These are phyloP conservation scores for Temnothorax ravouxi DNA, from an alignment of 2,888 invertebrate genomes.

Conservation along the genomic window DNA sequence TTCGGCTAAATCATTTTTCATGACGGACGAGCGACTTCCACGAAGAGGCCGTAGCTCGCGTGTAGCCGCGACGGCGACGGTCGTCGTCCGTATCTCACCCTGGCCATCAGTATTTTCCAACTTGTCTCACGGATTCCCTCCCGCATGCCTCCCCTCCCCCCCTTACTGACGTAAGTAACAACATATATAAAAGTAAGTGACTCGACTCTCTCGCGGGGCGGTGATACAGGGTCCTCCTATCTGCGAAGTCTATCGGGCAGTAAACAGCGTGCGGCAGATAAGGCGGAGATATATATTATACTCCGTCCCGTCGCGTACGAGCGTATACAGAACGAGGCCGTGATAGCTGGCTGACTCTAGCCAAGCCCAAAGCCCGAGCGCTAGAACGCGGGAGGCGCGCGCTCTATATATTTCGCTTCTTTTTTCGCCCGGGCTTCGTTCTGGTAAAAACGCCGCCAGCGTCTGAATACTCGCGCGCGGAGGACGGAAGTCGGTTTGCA, in stretches of 20 bases:
- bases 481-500: slow-evolving; percentile 86
- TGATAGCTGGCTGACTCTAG: slow-evolving; percentile 59
- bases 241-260: slow-evolving; percentile 86
- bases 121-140: slow-evolving; percentile 82
- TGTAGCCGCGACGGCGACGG: slow-evolving; percentile 68
- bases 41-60: slow-evolving; percentile 61
- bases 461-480: slow-evolving; percentile 85
- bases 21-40: slow-evolving; percentile 58
- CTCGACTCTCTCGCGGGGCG: slow-evolving; percentile 79
- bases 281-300: slow-evolving; percentile 85
- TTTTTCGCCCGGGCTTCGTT: slow-evolving; percentile 71
- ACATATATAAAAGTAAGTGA: slow-evolving; percentile 85
- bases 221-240: slow-evolving; percentile 83
- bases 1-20: slow-evolving; percentile 72
- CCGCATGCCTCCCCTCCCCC: slow-evolving; percentile 51
- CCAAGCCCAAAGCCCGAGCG: slow-evolving; percentile 43
- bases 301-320: slow-evolving; percentile 79
- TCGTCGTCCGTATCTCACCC: slow-evolving; percentile 77
- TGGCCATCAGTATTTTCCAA: slow-evolving; percentile 83
- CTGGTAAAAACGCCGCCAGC: slow-evolving; percentile 80
- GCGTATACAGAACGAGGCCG: slow-evolving; percentile 70
- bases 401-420: slow-evolving; percentile 70
- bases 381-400: slow-evolving; percentile 50
- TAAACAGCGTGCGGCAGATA: slow-evolving; percentile 86
- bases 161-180: slow-evolving; percentile 83